Percentiles rank a stretch among this genome's conserved stretches.
These are phyloP conservation scores for Oceanodroma tethys DNA, from an alignment of 2,113 vertebrate species.

Conservation along the genomic window DNA sequence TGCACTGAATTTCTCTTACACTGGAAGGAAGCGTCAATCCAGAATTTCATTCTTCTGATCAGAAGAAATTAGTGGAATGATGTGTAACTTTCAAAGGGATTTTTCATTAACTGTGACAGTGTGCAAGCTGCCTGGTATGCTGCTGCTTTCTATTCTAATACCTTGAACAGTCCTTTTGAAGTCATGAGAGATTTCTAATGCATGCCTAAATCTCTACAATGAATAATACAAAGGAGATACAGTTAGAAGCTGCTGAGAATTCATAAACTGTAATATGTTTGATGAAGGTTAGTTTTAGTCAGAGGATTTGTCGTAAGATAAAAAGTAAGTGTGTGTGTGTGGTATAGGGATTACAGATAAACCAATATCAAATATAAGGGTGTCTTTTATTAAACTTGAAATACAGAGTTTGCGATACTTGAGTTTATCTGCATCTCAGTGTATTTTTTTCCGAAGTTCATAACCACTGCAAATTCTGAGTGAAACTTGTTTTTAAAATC, in stretches of 20 bases:
- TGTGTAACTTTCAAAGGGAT: background rate
- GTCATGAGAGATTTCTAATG: background rate
- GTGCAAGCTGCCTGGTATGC: background rate
- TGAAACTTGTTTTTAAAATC: background rate
- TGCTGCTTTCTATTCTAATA: background rate
- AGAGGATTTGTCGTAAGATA: background rate
- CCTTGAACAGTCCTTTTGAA: background rate
- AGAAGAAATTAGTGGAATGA: background rate
- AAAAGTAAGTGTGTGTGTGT: background rate
- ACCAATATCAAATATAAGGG: background rate
- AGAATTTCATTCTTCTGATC: background rate
- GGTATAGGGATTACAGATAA: constrained; percentile 2
- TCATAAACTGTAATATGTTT: background rate
- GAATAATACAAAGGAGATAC: background rate
- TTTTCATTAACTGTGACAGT: background rate
- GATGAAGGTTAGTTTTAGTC: background rate
- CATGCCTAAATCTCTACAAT: background rate
- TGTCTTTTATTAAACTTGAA: background rate
- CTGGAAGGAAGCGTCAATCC: background rate
- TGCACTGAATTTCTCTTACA: background rate
- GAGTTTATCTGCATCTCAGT: background rate
- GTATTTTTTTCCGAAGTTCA: background rate
- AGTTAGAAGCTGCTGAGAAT: background rate
- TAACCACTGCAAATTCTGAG: background rate
- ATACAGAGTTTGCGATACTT: background rate